Conservation (phyloP, 2,113 vertebrate genomes). For the Indicator maculatus region DNA sequence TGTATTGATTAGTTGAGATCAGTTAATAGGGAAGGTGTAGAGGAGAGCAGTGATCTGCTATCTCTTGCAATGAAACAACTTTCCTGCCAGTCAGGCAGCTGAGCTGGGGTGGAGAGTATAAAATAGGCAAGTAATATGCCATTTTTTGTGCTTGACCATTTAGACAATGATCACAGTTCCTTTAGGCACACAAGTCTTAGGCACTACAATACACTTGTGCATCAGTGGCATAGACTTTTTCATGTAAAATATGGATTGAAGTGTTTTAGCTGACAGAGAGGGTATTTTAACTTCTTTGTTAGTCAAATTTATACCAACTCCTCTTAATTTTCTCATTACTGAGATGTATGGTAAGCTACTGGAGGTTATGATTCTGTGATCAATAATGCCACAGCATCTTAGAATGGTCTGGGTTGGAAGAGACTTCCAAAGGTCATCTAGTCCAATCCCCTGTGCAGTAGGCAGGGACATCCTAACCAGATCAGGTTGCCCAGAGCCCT, state of each 20-base stretch:
- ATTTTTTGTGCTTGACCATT: background rate
- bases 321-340: background rate
- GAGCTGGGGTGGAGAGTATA: background rate
- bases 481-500: no score
- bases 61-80: accelerated
- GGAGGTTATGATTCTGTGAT: background rate
- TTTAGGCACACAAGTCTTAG: accelerated
- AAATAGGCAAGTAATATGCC: background rate
- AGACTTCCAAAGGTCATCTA: no score
- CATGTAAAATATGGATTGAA: background rate
- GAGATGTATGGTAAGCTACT: background rate
- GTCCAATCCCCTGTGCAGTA: no score
- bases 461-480: no score
- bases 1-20: background rate
- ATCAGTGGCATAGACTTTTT: background rate
- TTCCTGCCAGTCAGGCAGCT: background rate
- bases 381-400: background rate
- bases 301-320: background rate
- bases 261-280: background rate
- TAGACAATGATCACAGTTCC: background rate
- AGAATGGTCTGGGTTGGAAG: no score
- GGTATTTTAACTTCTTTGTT: background rate
- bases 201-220: background rate
- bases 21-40: background rate
- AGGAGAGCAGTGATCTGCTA: accelerated